Evolutionary conservation across 2,113 vertebrate species (phyloP), one percentile per base, ranked within the genome.

Genomic region (Mohoua ochrocephala): DNA sequence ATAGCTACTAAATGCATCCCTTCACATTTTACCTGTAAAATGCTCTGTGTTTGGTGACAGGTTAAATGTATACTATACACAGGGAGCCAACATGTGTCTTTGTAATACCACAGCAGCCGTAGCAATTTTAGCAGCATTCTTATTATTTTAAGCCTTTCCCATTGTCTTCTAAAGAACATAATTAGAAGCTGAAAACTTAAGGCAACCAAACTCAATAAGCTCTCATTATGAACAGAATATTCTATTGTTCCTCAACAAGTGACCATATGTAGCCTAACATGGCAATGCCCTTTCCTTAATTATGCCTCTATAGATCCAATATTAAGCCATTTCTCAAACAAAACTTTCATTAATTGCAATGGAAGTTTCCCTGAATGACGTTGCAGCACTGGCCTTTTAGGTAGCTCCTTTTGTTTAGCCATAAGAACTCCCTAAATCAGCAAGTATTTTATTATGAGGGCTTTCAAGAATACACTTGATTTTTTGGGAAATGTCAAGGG

Each of bases 91-190:
- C 91, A 57, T 60, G 86, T 95, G 91, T 94, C 96, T 98, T 97
- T 97, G 93, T 97, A 96, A 73, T 69, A 54, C 84, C 1, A 0
- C 94, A 89, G 94, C 95, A 97, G 93, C 94, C 90, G 57, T 13
- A 79, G 91, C 73, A 84, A 92, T 97, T 97, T 96, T 87, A 97
- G 93, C 86, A 93, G 94, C 92, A 83, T 98, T 97, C 96, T 97
- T 89, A 96, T 97, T 98, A 97, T 97, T 98, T 98, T 97, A 97
- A 97, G 96, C 96, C 2, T 6, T 96, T 95, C 88, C 87, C 75
- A 97, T 98, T 98, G 95, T 98, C 97, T 98, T 97, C 87, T 96
- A 97, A 98, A 97, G 92, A 98, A 96, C 83, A 60, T 95, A 97
- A 97, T 97, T 97, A 97, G 95, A 96, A 97, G 95, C 93, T 93